Conservation (phyloP, 1,140 invertebrate species). For the Wiebesia pumilae region DNA sequence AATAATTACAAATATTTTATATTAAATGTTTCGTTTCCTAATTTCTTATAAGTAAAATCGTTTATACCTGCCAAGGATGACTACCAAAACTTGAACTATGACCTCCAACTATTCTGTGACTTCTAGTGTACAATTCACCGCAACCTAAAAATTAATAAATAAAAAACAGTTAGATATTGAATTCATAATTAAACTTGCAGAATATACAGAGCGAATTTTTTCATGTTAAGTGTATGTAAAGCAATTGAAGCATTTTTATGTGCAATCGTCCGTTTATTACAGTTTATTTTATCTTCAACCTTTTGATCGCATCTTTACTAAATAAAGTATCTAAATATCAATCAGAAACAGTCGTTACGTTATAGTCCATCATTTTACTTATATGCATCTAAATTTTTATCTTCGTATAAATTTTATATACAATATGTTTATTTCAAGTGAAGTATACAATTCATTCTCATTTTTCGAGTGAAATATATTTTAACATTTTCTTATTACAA, state of each 20-base stretch:
- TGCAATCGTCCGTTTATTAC: background rate
- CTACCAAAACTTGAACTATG: conserved; percentile 91
- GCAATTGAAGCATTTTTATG: conserved; percentile 18
- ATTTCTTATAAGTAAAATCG: background rate
- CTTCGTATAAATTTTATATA: background rate
- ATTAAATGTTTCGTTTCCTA: background rate
- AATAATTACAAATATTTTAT: too few relatives aligned
- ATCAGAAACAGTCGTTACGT: background rate
- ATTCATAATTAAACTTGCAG: background rate
- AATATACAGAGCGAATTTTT: conserved; percentile 13
- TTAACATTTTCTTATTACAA: background rate
- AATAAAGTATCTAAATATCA: background rate
- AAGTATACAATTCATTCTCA: too few relatives aligned
- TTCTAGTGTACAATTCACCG: conserved; percentile 88
- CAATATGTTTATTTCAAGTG: background rate
- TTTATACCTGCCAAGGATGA: conserved; percentile 90
- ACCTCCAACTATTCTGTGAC: conserved; percentile 94
- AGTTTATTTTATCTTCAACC: background rate
- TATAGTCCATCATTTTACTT: background rate
- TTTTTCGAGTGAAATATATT: too few relatives aligned
- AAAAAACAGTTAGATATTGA: conserved; percentile 16
- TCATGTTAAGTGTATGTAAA: conserved; percentile 8
- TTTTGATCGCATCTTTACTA: background rate
- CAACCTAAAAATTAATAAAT: conserved; percentile 80
- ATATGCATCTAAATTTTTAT: background rate